Conservation (phyloP, 2,888 invertebrate genomes). For the Philaethria dido region DNA sequence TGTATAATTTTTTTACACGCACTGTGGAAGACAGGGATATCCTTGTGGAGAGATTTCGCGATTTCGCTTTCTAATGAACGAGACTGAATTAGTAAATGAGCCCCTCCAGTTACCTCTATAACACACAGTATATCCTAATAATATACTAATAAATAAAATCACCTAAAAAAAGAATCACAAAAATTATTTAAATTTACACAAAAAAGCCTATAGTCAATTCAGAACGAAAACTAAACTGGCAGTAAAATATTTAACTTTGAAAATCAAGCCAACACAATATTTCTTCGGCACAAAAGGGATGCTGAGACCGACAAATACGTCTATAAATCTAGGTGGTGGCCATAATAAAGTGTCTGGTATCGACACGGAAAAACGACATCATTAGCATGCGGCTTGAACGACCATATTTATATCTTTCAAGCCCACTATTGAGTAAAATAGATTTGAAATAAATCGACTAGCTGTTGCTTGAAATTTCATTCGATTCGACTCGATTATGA, state of each 20-base stretch:
- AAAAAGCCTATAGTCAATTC: too few species aligned
- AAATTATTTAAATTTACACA: too few species aligned
- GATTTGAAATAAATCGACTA: slow-evolving; percentile 9
- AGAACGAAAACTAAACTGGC: not conserved
- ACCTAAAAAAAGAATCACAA: not conserved
- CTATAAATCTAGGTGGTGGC: slow-evolving; percentile 37
- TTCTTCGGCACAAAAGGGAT: slow-evolving; percentile 23
- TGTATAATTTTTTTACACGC: too few species aligned
- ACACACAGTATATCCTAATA: too few species aligned
- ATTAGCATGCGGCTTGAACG: slow-evolving; percentile 41
- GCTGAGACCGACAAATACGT: slow-evolving; percentile 40
- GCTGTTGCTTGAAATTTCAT: slow-evolving; percentile 10
- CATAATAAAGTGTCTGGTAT: slow-evolving; percentile 43
- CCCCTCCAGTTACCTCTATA: too few species aligned
- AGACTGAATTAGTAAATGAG: too few species aligned
- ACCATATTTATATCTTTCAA: slow-evolving; percentile 21
- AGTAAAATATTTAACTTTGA: not conserved
- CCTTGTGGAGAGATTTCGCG: too few species aligned
- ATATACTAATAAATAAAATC: too few species aligned
- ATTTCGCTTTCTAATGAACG: too few species aligned
- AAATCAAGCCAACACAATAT: slow-evolving; percentile 21
- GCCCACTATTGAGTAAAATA: slow-evolving; percentile 12
- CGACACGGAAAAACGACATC: slow-evolving; percentile 49
- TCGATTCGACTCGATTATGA: slow-evolving; percentile 12
- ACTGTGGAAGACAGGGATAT: too few species aligned